A percentile compares a stretch with the other conserved stretches of the same genome.
These are phyloP conservation scores for Hyphantria cunea DNA, from an alignment of 1,140 invertebrate species.

Conservation along the genomic window DNA sequence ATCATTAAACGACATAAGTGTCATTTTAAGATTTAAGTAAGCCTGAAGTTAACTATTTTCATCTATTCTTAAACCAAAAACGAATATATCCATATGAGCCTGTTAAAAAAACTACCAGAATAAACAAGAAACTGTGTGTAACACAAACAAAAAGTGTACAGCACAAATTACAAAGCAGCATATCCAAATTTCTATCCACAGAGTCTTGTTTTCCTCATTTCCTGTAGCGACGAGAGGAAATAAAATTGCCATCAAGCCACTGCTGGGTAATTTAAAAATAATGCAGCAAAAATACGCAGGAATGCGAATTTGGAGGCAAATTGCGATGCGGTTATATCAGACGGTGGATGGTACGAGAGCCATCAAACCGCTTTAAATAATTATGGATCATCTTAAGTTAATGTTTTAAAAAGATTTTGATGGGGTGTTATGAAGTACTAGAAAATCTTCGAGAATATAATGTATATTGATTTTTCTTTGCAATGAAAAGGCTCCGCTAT, in stretches of 20 bases:
- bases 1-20: too few relatives aligned
- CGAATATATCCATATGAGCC: too few relatives aligned
- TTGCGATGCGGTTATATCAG: conserved; percentile 54
- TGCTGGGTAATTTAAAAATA: conserved; percentile 75
- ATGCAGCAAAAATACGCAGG: conserved; percentile 67
- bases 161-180: conserved; percentile 15
- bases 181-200: conserved; percentile 53
- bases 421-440: not conserved
- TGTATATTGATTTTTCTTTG: too few relatives aligned
- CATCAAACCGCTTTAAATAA: not conserved
- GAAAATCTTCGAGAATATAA: too few relatives aligned
- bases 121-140: conserved; percentile 6
- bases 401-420: not conserved
- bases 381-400: not conserved
- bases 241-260: conserved; percentile 72
- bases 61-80: too few relatives aligned
- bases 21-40: too few relatives aligned
- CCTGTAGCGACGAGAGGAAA: conserved; percentile 63
- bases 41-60: too few relatives aligned
- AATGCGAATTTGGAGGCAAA: conserved; percentile 59
- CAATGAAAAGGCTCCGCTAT: too few relatives aligned
- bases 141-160: conserved; percentile 3
- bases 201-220: conserved; percentile 64
- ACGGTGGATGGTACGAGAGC: conserved; percentile 37
- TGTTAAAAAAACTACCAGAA: conserved; percentile 7